Percentiles rank a stretch among this genome's conserved stretches.
Conservation (phyloP, 2,113 vertebrate species). For the Lasiurus cinereus region DNA sequence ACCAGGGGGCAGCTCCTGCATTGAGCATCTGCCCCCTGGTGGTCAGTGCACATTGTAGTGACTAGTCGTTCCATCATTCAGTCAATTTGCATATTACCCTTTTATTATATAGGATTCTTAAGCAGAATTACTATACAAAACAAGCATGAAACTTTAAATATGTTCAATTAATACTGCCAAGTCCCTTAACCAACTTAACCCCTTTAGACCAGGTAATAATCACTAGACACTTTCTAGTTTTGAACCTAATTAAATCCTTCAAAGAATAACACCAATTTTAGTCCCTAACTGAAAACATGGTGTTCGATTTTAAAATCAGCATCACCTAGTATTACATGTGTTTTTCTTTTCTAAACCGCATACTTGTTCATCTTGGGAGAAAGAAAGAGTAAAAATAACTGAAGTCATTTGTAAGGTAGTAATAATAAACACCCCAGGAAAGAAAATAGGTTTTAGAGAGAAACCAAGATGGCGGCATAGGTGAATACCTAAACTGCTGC, state of each 20-base stretch:
- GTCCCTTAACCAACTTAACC: not conserved
- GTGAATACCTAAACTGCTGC: too few species aligned
- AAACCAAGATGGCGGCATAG: too few species aligned
- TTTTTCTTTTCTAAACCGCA: not conserved
- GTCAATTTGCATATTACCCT: too few species aligned
- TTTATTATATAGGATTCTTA: too few species aligned
- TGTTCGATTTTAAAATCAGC: not conserved
- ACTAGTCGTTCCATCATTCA: too few species aligned
- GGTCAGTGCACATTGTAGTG: too few species aligned
- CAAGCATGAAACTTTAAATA: conserved; percentile 25
- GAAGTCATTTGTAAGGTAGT: not conserved
- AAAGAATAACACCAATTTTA: not conserved
- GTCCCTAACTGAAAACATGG: conserved; percentile 15
- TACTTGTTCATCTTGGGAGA: not conserved
- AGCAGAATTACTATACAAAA: not conserved
- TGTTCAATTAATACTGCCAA: conserved; percentile 9
- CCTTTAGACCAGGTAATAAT: conserved; percentile 11
- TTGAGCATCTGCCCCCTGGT: too few species aligned
- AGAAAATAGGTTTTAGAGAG: not conserved
- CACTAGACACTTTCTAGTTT: not conserved
- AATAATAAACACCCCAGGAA: not conserved
- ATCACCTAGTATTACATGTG: not conserved
- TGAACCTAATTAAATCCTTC: conserved; percentile 37
- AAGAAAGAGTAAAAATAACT: conserved; percentile 12
- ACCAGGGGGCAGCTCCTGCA: too few species aligned